Conservation (phyloP, 1,140 invertebrate genomes). For the Sycophila sp. region DNA sequence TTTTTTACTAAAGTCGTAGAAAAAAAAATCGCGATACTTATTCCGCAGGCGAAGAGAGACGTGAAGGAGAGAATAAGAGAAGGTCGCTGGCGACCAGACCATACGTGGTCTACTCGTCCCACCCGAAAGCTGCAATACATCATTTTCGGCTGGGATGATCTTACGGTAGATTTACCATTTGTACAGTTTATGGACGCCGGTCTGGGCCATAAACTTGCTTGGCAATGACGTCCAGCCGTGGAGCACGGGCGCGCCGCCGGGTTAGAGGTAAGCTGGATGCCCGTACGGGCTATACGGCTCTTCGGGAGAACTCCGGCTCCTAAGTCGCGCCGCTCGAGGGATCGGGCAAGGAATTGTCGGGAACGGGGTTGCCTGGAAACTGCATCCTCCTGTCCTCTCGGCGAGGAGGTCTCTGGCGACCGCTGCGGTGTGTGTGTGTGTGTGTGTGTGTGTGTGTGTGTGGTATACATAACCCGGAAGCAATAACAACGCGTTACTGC, state of each 20-base stretch:
- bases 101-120: conserved; percentile 10
- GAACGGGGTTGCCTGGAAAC: conserved; percentile 16
- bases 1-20: neutral
- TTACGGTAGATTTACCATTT: conserved; percentile 68
- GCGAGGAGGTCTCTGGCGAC: too few species aligned
- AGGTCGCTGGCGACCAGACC: neutral
- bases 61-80: neutral
- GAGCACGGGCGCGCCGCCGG: conserved; percentile 22
- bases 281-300: neutral
- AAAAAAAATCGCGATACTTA: neutral
- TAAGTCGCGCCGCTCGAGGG: neutral
- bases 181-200: conserved; percentile 65
- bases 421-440: too few species aligned
- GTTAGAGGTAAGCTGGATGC: conserved; percentile 48
- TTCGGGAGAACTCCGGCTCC: neutral
- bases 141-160: conserved; percentile 68
- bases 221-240: conserved; percentile 60
- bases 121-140: conserved; percentile 59
- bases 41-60: neutral
- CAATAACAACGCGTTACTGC: conserved; percentile 32
- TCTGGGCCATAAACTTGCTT: conserved; percentile 67
- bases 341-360: conserved; percentile 13
- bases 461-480: neutral
- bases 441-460: neutral
- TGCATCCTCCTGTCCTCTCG: neutral